Base-by-base conservation (phyloP, 2,888 invertebrate genomes). In the Xylota sylvarum region DNA sequence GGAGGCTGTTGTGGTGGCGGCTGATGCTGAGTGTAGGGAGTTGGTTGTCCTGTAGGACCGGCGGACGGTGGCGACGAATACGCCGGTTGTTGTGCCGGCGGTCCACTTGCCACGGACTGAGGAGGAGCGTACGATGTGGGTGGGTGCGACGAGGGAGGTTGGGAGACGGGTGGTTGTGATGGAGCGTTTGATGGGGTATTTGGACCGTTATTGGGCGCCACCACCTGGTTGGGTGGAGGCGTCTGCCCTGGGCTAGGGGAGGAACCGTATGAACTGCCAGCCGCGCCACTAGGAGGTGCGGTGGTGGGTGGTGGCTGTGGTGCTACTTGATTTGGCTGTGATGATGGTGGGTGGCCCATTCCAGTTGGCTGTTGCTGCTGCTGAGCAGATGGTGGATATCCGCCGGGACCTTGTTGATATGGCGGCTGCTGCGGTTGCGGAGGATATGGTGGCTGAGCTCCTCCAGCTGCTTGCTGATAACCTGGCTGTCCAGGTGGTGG, bases 231-330 rank as follows among this genome's bases (percentile, higher is more conserved):
- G 4, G 89, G 89, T 17, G 88, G 89, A 35, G 90, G 92, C 64
- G 93, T 91, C 89, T 93, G 93, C 9, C 93, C 93, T 2, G 93
- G 93, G 88, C 93, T 94, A 5, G 94, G 93, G 74, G 94, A 93
- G 79, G 92, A 93, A 79, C 92, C 93, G 83, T 94, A 94, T 14
- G 88, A 89, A 74, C 89, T 90, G 9, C 91, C 92, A 10, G 93
- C 89, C 64, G 90, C 91, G 85, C 89, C 89, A 14, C 89, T 79
- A 1, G 88, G 86, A 32, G 90, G 89, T 19, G 89, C 89, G 0
- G 89, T 73, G 5, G 89, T 85, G 23, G 88, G 87, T 35, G 90
- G 89, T 62, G 78, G 87, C 43, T 83, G 87, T 27, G 87, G 81
- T n/a, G 88, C 77, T n/a, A 73, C 58, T 46, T 70, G 83, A 73